Evolutionary conservation across 2,797 vertebrate species (phyloP), one percentile per base, ranked within the genome.

Genomic region (Pachyuromys duprasi): DNA sequence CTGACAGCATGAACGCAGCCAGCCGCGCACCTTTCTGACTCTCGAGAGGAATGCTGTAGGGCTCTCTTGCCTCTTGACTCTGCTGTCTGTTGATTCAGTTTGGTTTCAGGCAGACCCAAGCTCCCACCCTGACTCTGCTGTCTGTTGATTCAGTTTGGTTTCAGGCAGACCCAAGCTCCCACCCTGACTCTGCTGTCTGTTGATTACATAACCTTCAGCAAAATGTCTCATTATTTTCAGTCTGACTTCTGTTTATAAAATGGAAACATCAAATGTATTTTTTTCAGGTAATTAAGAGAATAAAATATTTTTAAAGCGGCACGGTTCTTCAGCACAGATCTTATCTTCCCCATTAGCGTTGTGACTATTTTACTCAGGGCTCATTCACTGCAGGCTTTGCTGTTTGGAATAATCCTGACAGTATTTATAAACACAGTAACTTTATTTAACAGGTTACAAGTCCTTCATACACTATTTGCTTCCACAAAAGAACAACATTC

Each of bases 311-410:
- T 11, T 24, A 83, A 45, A 89, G 49, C 17, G n/a, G 14, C 8
- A 49, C 36, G 67, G 15, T 45, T 62, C 18, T 87, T 62, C 36
- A 22, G 65, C 76, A 69, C n/a, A 53, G 28, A 74, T 42, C 91
- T 81, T n/a, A 0, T 84, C 90, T 3, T 87, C 31, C 83, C 22
- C 60, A 24, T 83, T n/a, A 60, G 20, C 88, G 11, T 55, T 93
- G 49, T 74, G 72, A 80, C 94, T 84, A 65, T 91, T 94, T 90
- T 76, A 88, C 55, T 69, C 69, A 89, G 63, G n/a, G 91, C 57
- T 62, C 57, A 65, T 3, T 81, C 20, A 60, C 60, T 82, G 31
- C 55, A 72, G 81, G 18, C 18, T 75, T 69, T 83, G 92, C 42
- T 72, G 49, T 94, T 93, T 84, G 60, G 33, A 70, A 80, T 83